A percentile compares a stretch with the other conserved stretches of the same genome.
Conservation (phyloP, 2,888 invertebrate species). For the Mactromeris polynyma region DNA sequence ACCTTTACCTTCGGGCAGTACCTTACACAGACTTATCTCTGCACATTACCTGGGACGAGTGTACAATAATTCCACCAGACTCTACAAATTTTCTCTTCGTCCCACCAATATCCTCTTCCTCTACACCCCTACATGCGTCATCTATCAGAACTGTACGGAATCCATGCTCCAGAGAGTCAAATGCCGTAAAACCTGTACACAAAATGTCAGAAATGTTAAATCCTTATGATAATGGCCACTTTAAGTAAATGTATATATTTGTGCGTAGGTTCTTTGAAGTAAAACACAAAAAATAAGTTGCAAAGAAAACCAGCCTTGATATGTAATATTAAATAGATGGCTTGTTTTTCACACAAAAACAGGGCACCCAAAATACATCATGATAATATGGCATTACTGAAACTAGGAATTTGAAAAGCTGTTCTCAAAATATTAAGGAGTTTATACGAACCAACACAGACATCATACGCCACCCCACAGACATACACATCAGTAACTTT, state of each 20-base stretch:
- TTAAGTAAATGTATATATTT: too few relatives aligned
- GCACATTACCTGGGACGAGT: conserved; percentile 91
- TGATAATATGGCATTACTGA: too few relatives aligned
- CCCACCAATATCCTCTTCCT: conserved; percentile 93
- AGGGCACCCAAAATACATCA: too few relatives aligned
- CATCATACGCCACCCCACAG: conserved; percentile 97
- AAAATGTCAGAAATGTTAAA: background rate
- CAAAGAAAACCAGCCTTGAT: too few relatives aligned
- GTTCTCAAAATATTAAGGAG: background rate
- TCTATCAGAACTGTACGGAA: conserved; percentile 96
- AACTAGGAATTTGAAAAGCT: too few relatives aligned
- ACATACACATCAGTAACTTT: conserved; percentile 96
- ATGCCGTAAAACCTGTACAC: conserved; percentile 93
- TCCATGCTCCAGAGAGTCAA: conserved; percentile 95
- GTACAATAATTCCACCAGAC: conserved; percentile 93
- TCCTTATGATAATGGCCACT: too few relatives aligned
- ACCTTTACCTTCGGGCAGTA: too few relatives aligned
- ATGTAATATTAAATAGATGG: too few relatives aligned
- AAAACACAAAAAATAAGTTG: too few relatives aligned
- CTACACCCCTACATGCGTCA: conserved; percentile 96
- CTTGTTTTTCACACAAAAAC: too few relatives aligned
- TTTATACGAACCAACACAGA: conserved; percentile 91
- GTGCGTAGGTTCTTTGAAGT: too few relatives aligned
- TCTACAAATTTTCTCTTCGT: conserved; percentile 92
- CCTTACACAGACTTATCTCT: too few relatives aligned